A percentile compares a stretch with the other conserved stretches of the same genome.
phyloP scores from a whole-genome alignment of 2,797 vertebrate genomes.

The Hippopotamyrus pictus region DNA sequence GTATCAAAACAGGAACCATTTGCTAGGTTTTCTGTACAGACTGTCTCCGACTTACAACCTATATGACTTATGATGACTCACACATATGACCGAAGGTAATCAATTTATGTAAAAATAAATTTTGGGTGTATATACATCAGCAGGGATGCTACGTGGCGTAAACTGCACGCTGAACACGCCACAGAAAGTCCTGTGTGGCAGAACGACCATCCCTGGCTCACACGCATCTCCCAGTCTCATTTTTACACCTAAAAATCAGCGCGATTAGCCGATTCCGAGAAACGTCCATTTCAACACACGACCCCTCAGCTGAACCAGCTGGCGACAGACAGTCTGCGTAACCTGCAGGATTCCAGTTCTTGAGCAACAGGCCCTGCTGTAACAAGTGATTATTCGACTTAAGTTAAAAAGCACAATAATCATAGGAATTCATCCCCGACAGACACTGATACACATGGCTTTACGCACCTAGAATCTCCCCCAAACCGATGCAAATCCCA shows the following conservation, averaged over 20 bases:
- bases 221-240: background rate
- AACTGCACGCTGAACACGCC: background rate
- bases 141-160: background rate
- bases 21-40: background rate
- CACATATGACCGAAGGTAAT: background rate
- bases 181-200: background rate
- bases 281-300: background rate
- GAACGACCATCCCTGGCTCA: background rate
- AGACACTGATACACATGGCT: background rate
- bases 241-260: background rate
- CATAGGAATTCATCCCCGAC: background rate
- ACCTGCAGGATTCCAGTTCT: background rate
- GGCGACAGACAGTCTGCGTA: background rate
- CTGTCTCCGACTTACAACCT: background rate
- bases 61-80: background rate
- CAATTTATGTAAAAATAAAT: background rate
- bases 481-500: slow-evolving; percentile 89
- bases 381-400: background rate
- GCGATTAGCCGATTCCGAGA: background rate
- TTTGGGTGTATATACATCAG: background rate
- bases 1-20: background rate
- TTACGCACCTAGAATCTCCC: slow-evolving; percentile 84
- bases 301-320: background rate
- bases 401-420: background rate
- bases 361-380: background rate